Conservation (phyloP, 2,888 invertebrate genomes). For the Thyatira batis region DNA sequence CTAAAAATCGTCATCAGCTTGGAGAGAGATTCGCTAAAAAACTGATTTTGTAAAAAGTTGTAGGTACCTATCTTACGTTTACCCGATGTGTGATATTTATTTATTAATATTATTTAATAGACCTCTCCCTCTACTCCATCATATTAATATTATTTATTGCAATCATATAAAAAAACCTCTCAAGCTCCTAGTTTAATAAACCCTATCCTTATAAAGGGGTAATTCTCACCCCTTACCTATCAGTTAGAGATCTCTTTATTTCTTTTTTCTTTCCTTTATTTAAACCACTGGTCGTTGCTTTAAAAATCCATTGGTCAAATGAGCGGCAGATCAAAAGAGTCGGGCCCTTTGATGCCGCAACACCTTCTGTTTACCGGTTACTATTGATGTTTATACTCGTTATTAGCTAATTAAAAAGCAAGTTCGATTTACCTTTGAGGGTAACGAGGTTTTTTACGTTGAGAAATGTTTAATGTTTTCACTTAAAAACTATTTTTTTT, state of each 20-base stretch:
- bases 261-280: background rate
- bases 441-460: background rate
- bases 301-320: slow-evolving; percentile 9
- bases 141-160: no score
- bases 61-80: no score
- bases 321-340: slow-evolving; percentile 13
- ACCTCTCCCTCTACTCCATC: no score
- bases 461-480: no score
- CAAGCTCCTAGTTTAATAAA: background rate
- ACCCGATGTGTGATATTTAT: no score
- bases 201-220: background rate
- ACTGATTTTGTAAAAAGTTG: no score
- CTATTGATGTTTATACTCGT: slow-evolving; percentile 25
- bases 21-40: no score
- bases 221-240: background rate
- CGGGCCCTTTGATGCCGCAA: slow-evolving; percentile 11
- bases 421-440: slow-evolving; percentile 4
- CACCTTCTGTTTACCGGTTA: slow-evolving; percentile 6
- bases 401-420: slow-evolving; percentile 41
- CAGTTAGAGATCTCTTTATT: background rate
- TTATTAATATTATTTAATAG: no score
- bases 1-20: no score
- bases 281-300: slow-evolving; percentile 7
- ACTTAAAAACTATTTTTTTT: background rate
- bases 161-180: no score